Percentiles rank a stretch among this genome's conserved stretches.
Conservation (phyloP, 2,797 vertebrate genomes). For the Anomalospiza imberbis region DNA sequence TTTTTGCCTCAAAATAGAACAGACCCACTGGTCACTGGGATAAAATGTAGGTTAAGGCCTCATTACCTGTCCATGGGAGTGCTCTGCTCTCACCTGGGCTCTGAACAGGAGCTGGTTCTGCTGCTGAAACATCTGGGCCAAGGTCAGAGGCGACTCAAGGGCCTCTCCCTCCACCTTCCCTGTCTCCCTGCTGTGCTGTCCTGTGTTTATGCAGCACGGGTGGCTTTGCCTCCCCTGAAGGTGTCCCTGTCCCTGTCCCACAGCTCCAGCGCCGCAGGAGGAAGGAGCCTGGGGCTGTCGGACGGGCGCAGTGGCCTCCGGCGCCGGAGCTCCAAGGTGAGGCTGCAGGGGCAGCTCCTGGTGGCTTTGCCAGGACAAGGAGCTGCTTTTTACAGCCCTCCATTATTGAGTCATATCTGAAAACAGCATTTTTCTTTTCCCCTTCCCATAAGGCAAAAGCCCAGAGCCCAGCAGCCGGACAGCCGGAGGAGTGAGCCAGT, state of each 20-base stretch:
- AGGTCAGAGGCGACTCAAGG: neutral
- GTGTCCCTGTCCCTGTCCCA: neutral
- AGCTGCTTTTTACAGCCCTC: neutral
- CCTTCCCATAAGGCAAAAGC: constrained; percentile 6
- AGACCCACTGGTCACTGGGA: neutral
- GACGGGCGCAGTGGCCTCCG: neutral
- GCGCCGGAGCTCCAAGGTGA: constrained; percentile 59
- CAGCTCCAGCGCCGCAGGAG: neutral
- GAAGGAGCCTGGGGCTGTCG: neutral
- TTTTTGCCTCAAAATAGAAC: neutral
- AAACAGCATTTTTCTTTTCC: neutral
- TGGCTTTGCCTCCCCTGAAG: neutral
- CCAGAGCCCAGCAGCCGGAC: neutral
- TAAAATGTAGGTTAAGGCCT: fast-evolving
- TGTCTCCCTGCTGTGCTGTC: neutral
- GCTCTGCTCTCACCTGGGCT: neutral
- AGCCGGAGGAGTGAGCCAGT: neutral
- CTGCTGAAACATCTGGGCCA: neutral
- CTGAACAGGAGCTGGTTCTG: neutral
- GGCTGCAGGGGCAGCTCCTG: neutral
- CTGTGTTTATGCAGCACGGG: fast-evolving
- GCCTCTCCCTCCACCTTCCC: neutral
- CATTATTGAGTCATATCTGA: fast-evolving
- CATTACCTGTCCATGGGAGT: fast-evolving
- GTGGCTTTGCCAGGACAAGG: fast-evolving